Percentiles rank a stretch among this genome's conserved stretches.
Conservation (phyloP, 2,888 invertebrate genomes). For the Lumbricus terrestris region DNA sequence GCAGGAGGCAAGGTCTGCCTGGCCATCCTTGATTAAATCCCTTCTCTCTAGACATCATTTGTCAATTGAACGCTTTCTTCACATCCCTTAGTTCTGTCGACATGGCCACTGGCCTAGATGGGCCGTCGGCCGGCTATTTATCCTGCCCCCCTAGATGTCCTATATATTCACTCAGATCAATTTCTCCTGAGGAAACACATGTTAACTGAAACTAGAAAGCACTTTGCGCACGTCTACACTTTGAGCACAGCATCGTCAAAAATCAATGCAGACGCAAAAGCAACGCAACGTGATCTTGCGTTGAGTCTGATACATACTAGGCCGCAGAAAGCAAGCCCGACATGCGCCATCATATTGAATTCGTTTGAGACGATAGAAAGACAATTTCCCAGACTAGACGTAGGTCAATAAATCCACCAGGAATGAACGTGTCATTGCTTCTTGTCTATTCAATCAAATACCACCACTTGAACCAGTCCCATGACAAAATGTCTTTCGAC, state of each 20-base stretch:
- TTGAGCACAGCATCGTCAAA: background rate
- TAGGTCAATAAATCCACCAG: background rate
- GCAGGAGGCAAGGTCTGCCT: background rate
- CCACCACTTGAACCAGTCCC: background rate
- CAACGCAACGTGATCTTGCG: background rate
- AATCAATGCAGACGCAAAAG: background rate
- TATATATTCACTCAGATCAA: background rate
- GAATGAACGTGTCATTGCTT: background rate
- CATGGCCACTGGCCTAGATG: background rate
- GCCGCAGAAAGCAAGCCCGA: background rate
- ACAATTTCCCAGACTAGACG: conserved; percentile 3
- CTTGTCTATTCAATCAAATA: background rate
- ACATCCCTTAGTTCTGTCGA: background rate
- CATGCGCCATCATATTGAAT: background rate
- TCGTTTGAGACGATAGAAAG: background rate
- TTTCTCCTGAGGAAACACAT: conserved; percentile 3
- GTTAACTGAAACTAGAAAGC: background rate
- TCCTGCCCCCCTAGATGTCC: conserved; percentile 3
- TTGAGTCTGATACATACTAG: background rate
- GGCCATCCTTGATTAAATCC: background rate
- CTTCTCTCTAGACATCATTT: background rate
- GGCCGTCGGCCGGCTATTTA: background rate
- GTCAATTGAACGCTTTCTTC: background rate
- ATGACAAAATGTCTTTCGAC: too few species aligned
- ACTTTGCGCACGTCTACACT: background rate